Evolutionary conservation across 2,888 invertebrate genomes (phyloP), one percentile per base, ranked within the genome.

Genomic region (Epinotia nisella): DNA sequence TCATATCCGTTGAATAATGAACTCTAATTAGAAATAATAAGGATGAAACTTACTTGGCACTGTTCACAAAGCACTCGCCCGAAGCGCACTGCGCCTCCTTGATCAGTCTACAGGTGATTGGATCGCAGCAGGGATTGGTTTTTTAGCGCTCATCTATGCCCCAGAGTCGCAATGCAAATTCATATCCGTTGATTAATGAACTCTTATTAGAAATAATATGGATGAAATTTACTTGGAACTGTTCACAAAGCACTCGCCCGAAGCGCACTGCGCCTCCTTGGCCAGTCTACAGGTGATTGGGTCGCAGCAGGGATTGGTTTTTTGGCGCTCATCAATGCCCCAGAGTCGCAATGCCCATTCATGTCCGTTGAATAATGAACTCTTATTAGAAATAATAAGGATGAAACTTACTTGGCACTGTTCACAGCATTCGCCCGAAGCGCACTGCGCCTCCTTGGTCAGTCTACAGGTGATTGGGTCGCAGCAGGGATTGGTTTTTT

Each of bases 151-250:
- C 98, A 77, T 97, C 96, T 81, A 97, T 96, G 97, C 96, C 62
- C 99, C 99, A 89, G 99, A 99, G 93, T 99, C 99, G 87, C 99
- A 99, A n/a, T n/a, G n/a, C n/a, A n/a, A n/a, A n/a, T n/a, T n/a
- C n/a, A n/a, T n/a, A n/a, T n/a, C n/a, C n/a, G n/a, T n/a, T n/a
- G n/a, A n/a, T n/a, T n/a, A n/a, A n/a, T n/a, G n/a, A n/a, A 35
- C 35, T 35, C 35, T 35, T 1, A 35, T 35, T 9, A 49, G 1
- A 1, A 21, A 1, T 0, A 17, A 19, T 11, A 19, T 1, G 19
- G 24, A n/a, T 17, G 5, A 41, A 21, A 64, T 41, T 93, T 93
- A 99, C 98, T 94, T 96, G 96, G 90, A 99, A 99, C 83, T 96
- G 95, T 77, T 97, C 96, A 88, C 99, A n/a, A n/a, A 99, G 92